Evolutionary conservation across 1,140 invertebrate genomes (phyloP).

Genomic region (Penaeus vannamei): DNA sequence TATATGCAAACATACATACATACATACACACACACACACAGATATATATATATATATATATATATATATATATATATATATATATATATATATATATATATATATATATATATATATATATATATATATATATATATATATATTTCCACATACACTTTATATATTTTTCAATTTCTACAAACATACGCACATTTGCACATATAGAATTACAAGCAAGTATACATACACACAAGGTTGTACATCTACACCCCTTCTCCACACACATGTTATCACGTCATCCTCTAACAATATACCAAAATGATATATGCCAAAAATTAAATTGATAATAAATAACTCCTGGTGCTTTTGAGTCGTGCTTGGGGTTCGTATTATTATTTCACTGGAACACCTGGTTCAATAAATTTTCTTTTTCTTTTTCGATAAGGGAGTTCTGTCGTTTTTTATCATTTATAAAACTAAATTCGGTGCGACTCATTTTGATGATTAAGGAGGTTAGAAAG

Average conservation of each 20-base stretch:
- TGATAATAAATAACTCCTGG: no score
- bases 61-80: conserved; percentile 22
- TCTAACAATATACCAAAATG: background rate
- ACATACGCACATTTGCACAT: background rate
- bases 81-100: conserved; percentile 30
- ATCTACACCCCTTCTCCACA: background rate
- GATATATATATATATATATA: conserved; percentile 5
- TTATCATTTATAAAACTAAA: no score
- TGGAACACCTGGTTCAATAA: no score
- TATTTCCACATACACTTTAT: background rate
- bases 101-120: conserved; percentile 27
- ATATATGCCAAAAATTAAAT: background rate
- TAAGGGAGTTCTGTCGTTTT: no score
- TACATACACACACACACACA: background rate
- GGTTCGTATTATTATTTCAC: no score
- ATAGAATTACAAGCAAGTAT: background rate
- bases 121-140: conserved; percentile 30
- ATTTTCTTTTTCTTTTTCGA: no score
- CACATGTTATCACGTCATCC: background rate
- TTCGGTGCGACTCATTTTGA: no score
- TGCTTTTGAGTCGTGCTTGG: no score
- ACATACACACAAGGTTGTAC: background rate
- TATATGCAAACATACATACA: background rate
- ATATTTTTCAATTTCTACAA: background rate
- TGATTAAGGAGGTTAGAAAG: no score